A percentile compares a stretch with the other conserved stretches of the same genome.
These are phyloP conservation scores for Lateolabrax maculatus DNA, from an alignment of 2,797 vertebrate species.

Conservation along the genomic window DNA sequence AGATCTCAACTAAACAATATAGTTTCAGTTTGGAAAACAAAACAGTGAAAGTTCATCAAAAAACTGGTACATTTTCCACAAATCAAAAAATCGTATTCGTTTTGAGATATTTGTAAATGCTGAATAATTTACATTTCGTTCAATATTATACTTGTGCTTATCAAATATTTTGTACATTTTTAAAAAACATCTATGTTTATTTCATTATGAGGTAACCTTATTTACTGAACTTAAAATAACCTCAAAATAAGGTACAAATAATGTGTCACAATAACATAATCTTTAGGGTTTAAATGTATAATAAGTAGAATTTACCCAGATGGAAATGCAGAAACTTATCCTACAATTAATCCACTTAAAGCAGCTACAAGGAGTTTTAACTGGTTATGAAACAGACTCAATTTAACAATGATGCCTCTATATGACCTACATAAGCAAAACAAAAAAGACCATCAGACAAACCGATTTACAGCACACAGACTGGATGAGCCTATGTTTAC, in stretches of 20 bases:
- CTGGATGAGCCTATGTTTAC: too few relatives aligned
- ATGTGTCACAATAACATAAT: too few relatives aligned
- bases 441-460: too few relatives aligned
- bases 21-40: slow-evolving; percentile 29
- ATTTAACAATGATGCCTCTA: too few relatives aligned
- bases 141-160: not conserved
- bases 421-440: too few relatives aligned
- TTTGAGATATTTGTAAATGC: not conserved
- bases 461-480: too few relatives aligned
- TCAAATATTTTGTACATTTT: not conserved
- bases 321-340: not conserved
- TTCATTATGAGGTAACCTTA: too few relatives aligned
- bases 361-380: too few relatives aligned
- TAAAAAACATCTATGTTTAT: too few relatives aligned
- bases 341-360: not conserved
- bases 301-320: not conserved
- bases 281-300: too few relatives aligned
- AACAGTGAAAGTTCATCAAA: slow-evolving; percentile 22
- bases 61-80: not conserved
- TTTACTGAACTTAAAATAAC: not conserved
- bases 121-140: slow-evolving; percentile 20
- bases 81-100: not conserved
- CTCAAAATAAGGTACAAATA: not conserved
- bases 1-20: slow-evolving; percentile 25
- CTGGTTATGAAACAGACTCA: too few relatives aligned